phyloP scores from a whole-genome alignment of 2,113 vertebrate genomes.

The Scomber scombrus region DNA sequence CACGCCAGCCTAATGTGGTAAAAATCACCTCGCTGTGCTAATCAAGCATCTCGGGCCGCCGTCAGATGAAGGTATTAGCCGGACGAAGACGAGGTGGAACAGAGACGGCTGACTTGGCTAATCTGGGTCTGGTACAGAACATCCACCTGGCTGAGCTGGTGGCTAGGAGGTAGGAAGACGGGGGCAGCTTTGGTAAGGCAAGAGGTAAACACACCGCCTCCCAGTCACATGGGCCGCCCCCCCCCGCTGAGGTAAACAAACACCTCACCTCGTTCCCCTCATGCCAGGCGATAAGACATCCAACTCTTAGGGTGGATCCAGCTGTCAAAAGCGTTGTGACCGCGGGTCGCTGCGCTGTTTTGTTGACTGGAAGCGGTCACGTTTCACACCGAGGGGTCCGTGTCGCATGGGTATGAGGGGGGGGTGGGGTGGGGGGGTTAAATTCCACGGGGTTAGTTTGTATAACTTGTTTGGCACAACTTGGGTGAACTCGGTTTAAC shows the following conservation, averaged over 20 bases:
- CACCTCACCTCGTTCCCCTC: constrained; percentile 15
- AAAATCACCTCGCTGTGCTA: background rate
- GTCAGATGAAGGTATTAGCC: constrained; percentile 58
- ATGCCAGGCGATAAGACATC: background rate
- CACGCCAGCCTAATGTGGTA: background rate
- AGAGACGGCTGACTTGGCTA: constrained; percentile 72
- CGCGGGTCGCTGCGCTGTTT: background rate
- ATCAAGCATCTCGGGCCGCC: constrained; percentile 7
- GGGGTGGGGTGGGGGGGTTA: background rate
- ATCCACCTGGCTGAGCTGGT: constrained; percentile 74
- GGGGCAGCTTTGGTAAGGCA: constrained; percentile 5
- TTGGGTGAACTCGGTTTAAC: background rate
- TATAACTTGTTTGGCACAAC: too few species aligned
- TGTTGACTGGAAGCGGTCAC: constrained; percentile 11
- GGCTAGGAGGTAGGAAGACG: background rate
- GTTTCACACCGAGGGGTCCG: background rate
- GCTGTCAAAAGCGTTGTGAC: constrained; percentile 7
- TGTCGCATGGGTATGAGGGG: constrained; percentile 18
- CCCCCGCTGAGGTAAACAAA: constrained; percentile 59
- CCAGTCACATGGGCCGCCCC: constrained; percentile 53
- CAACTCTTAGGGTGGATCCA: background rate
- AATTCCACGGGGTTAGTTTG: constrained; percentile 21
- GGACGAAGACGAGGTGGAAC: constrained; percentile 30
- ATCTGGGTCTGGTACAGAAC: constrained; percentile 76
- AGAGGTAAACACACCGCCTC: constrained; percentile 54